Evolutionary conservation across 1,140 invertebrate genomes (phyloP).

Genomic region (Pygmarrhopalites habei): DNA sequence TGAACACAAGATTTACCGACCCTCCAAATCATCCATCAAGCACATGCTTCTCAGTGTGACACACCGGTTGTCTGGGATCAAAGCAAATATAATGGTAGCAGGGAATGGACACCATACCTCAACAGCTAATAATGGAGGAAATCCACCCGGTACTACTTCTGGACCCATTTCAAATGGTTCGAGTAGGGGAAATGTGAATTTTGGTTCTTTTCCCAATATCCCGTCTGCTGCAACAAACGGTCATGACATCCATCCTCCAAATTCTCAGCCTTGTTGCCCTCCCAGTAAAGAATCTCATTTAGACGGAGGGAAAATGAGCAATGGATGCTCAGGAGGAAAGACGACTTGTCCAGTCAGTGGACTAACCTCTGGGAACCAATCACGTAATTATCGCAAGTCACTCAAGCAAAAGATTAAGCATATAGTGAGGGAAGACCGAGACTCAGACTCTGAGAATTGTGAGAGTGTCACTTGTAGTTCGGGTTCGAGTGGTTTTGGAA

Average conservation of each 20-base stretch:
- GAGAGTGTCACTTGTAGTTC: constrained; percentile 31
- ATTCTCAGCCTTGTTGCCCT: background rate
- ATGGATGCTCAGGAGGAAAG: constrained; percentile 25
- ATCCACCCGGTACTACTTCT: background rate
- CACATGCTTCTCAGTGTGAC: constrained; percentile 46
- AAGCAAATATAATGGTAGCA: constrained; percentile 29
- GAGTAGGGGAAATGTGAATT: constrained; percentile 17
- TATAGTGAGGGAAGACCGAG: constrained; percentile 38
- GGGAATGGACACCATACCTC: background rate
- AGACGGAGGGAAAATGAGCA: constrained; percentile 9
- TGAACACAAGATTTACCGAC: constrained; percentile 66
- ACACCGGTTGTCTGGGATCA: constrained; percentile 41
- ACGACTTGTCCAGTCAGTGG: constrained; percentile 39
- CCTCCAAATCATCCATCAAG: constrained; percentile 47
- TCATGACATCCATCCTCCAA: no score
- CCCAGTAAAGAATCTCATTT: constrained; percentile 1
- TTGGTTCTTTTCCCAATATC: constrained; percentile 34
- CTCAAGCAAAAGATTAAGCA: constrained; percentile 43
- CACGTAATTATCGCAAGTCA: constrained; percentile 44
- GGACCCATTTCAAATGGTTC: background rate
- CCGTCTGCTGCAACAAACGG: background rate
- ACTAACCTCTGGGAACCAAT: constrained; percentile 33
- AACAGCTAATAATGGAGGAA: background rate
- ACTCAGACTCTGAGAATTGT: constrained; percentile 39
- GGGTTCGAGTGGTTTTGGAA: constrained; percentile 38